phyloP scores from a whole-genome alignment of 2,888 invertebrate species.

The Epinotia nisella region DNA sequence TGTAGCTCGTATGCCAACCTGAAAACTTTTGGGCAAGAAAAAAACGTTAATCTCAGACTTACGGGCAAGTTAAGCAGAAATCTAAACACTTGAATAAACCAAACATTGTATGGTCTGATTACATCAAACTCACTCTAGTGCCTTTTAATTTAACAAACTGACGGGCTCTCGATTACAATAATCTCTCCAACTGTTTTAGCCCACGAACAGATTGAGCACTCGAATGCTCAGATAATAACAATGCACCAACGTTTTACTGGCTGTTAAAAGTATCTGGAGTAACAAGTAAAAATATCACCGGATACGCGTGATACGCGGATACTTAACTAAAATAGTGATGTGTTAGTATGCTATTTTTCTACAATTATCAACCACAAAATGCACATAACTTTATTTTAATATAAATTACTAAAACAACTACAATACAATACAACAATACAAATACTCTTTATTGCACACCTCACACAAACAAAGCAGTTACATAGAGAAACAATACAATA shows the following conservation, averaged over 20 bases:
- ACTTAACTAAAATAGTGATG: not conserved
- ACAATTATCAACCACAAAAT: too few relatives aligned
- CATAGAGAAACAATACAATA: too few relatives aligned
- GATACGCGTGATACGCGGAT: too few relatives aligned
- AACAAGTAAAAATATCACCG: constrained; percentile 24
- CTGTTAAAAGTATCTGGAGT: not conserved
- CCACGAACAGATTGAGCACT: constrained; percentile 14
- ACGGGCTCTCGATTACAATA: constrained; percentile 17
- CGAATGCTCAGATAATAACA: constrained; percentile 19
- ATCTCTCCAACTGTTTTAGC: constrained; percentile 17
- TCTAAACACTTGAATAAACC: not conserved
- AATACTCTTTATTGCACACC: too few relatives aligned
- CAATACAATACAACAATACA: too few relatives aligned
- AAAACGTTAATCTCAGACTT: too few relatives aligned
- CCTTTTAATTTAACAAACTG: constrained; percentile 13
- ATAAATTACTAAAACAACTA: too few relatives aligned
- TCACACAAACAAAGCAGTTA: too few relatives aligned
- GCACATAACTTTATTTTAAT: too few relatives aligned
- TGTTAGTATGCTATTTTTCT: too few relatives aligned
- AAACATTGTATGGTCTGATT: constrained; percentile 25
- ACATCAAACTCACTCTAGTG: not conserved
- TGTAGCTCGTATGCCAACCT: too few relatives aligned
- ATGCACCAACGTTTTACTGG: constrained; percentile 3
- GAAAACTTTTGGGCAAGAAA: too few relatives aligned
- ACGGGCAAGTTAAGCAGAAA: not conserved